Base-by-base conservation (phyloP, 1,140 invertebrate species). In the Drosophila suzukii region DNA sequence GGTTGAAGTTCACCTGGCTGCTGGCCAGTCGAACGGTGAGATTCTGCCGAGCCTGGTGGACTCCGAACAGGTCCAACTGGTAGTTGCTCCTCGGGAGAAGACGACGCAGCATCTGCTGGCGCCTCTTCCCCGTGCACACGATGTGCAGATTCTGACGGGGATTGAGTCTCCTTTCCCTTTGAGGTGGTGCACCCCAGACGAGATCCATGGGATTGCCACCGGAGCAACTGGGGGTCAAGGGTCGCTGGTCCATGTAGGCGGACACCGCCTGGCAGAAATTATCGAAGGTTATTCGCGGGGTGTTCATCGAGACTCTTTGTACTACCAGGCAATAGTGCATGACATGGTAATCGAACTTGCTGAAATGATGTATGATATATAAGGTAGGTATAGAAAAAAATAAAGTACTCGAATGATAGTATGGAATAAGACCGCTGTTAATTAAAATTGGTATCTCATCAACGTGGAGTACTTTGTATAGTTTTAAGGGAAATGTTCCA, bases 291-390 rank as follows among this genome's bases (percentile, higher is more conserved):
- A 34, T 44, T 10, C n/a, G 24, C 7, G 50, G 34, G 0, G 24
- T 24, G 10, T 32, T 55, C 5, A 41, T 0, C 0, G 10, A 41
- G 11, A 72, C 36, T 2, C 50, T 75, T n/a, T 80, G 88, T 3
- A 92, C 68, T 3, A 92, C 83, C 58, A 92, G 44, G 13, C 91
- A 92, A 58, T 92, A 92, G 60, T 92, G 90, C 73, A 92, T 81
- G 10, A 85, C 91, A 63, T 92, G 81, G 20, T 76, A 90, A 54
- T 92, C 91, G 8, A 91, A 78, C 75, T 92, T 92, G 38, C 81
- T 90, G 46, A 0, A 30, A 20, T 15, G 34, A 57, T 12, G 2
- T 6, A 4, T 2, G 20, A 27, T 27, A 0, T 11, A 13, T 38
- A 15, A 47, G 12, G 10, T 13, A 6, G 2, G 6, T 0, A 13